Percentiles rank a stretch among this genome's conserved stretches.
Conservation (phyloP, 1,140 invertebrate genomes). For the Asbolus verrucosus region DNA sequence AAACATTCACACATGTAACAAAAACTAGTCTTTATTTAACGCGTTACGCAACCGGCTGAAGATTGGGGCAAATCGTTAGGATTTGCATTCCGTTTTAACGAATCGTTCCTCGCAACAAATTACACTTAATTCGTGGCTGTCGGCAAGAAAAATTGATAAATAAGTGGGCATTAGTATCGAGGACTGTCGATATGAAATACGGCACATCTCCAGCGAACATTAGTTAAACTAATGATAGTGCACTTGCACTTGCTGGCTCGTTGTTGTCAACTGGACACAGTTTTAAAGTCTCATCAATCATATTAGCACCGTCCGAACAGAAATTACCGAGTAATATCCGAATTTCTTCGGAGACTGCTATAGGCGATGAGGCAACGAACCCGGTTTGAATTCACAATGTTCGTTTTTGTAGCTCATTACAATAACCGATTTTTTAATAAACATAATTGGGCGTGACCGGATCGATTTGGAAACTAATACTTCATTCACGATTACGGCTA, state of each 20-base stretch:
- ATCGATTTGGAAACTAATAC: slow-evolving; percentile 17
- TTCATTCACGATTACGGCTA: slow-evolving; percentile 22
- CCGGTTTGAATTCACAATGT: not conserved
- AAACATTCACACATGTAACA: slow-evolving; percentile 18
- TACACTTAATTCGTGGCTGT: slow-evolving; percentile 10
- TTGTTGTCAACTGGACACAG: slow-evolving; percentile 19
- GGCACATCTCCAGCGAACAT: not conserved
- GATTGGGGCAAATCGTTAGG: not conserved
- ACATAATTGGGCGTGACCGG: slow-evolving; percentile 28
- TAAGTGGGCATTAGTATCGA: slow-evolving; percentile 1
- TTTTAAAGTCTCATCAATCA: slow-evolving; percentile 4
- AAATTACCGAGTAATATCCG: not conserved
- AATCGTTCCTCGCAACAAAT: slow-evolving; percentile 1
- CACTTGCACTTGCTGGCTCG: slow-evolving; percentile 5
- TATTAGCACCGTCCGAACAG: not conserved
- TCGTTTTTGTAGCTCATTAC: slow-evolving; percentile 15
- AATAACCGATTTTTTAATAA: slow-evolving; percentile 39
- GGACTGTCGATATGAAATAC: slow-evolving; percentile 3
- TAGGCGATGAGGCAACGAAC: slow-evolving; percentile 18
- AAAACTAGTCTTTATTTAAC: slow-evolving; percentile 21
- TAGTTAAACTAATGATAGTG: slow-evolving; percentile 14
- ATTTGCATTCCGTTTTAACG: slow-evolving; percentile 20
- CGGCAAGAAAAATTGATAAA: slow-evolving; percentile 28
- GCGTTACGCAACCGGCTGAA: not conserved
- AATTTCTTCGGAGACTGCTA: slow-evolving; percentile 20